Evolutionary conservation across 1,140 invertebrate genomes (phyloP).

Genomic region (Diorhabda carinulata): DNA sequence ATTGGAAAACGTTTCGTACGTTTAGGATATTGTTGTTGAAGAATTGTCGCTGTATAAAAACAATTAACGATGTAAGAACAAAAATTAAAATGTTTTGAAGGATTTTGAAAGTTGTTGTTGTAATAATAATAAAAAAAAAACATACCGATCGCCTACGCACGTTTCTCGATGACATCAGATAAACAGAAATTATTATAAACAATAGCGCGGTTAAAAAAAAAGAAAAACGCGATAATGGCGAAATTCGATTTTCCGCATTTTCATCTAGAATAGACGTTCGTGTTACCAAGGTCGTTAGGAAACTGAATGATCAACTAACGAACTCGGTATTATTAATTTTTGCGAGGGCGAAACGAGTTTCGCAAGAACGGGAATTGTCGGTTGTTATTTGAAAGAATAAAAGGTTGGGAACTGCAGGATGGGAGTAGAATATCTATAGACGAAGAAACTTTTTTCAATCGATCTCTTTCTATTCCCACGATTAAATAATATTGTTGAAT

Average conservation of each 20-base stretch:
- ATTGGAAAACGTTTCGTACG: too few species aligned
- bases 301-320: slow-evolving; percentile 6
- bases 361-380: slow-evolving; percentile 12
- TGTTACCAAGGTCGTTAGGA: slow-evolving; percentile 8
- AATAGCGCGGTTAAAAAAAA: neutral
- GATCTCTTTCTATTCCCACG: slow-evolving; percentile 1
- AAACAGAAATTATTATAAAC: neutral
- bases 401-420: neutral
- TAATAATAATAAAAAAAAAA: neutral
- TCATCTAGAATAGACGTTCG: too few species aligned
- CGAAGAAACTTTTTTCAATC: neutral
- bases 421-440: neutral
- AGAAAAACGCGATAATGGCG: neutral
- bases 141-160: neutral
- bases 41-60: too few species aligned
- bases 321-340: slow-evolving; percentile 12
- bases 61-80: too few species aligned
- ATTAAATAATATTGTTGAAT: neutral
- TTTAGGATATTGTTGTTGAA: too few species aligned
- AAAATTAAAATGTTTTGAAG: too few species aligned
- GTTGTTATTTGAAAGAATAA: neutral
- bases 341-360: slow-evolving; percentile 19
- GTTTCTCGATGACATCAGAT: neutral
- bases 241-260: too few species aligned
- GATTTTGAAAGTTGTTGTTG: too few species aligned